Evolutionary conservation across 2,113 vertebrate genomes (phyloP).

Genomic region (Mungos mungo): DNA sequence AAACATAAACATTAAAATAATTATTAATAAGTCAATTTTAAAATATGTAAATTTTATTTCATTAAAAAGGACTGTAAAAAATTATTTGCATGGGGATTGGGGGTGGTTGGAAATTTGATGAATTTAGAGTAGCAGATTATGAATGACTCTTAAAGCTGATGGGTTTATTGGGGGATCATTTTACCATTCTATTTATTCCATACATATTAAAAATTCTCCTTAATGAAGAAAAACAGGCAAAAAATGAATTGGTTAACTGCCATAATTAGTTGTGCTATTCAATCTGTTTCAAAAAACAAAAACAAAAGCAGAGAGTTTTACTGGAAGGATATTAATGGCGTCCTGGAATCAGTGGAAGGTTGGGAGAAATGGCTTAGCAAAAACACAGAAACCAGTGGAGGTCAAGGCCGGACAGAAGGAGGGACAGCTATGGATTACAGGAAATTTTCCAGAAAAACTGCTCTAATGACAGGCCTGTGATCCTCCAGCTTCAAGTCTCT

Average conservation of each 20-base stretch:
- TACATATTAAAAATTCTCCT: neutral
- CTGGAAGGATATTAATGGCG: neutral
- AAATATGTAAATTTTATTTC: conserved; percentile 1
- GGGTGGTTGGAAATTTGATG: neutral
- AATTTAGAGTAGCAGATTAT: neutral
- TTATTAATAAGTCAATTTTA: neutral
- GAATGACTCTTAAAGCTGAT: neutral
- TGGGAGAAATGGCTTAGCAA: neutral
- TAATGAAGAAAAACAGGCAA: neutral
- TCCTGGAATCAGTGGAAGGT: neutral
- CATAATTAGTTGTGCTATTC: neutral
- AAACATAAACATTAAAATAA: no score
- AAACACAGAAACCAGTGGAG: neutral
- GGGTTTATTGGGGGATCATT: neutral
- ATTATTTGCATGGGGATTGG: neutral
- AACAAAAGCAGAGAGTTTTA: neutral
- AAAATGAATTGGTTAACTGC: neutral
- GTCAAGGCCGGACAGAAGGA: neutral
- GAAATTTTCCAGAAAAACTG: neutral
- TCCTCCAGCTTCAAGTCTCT: neutral
- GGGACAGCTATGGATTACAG: neutral
- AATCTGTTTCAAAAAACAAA: conserved; percentile 33
- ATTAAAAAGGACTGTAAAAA: neutral
- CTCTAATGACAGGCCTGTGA: neutral
- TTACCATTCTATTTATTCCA: neutral